A percentile compares a stretch with the other conserved stretches of the same genome.
Evolutionary conservation across 2,888 invertebrate species (phyloP).

Genomic region (Zootermopsis nevadensis): DNA sequence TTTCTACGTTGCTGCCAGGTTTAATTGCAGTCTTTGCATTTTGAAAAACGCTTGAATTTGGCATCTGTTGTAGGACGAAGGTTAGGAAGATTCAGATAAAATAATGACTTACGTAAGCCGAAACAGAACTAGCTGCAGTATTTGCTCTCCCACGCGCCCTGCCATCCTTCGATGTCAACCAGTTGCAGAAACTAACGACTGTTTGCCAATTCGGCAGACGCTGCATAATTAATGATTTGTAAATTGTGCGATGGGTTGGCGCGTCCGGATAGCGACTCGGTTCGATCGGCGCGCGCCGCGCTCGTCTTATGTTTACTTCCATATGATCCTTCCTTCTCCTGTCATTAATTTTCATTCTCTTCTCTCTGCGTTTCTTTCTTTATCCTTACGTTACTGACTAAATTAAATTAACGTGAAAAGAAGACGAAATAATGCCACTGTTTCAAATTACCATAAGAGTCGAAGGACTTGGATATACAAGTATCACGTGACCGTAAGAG

Average conservation of each 20-base stretch:
- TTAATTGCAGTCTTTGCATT: neutral
- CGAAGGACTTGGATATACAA: no score
- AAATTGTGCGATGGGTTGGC: slow-evolving; percentile 46
- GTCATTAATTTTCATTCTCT: no score
- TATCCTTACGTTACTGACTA: no score
- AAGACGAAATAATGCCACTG: no score
- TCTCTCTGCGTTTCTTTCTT: no score
- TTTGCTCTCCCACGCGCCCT: slow-evolving; percentile 24
- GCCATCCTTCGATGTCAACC: slow-evolving; percentile 30
- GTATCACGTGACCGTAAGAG: no score
- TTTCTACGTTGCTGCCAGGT: neutral
- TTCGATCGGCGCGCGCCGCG: slow-evolving; percentile 10
- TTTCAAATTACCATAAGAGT: no score
- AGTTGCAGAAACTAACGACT: slow-evolving; percentile 49
- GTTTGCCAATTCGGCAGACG: slow-evolving; percentile 51
- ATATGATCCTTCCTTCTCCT: no score
- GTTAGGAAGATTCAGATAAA: slow-evolving; percentile 32
- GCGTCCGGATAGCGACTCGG: slow-evolving; percentile 20
- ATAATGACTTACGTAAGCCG: slow-evolving; percentile 33
- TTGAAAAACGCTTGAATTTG: neutral
- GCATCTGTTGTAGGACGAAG: neutral
- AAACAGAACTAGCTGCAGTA: slow-evolving; percentile 32
- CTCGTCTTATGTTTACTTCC: neutral
- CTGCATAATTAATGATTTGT: slow-evolving; percentile 52
- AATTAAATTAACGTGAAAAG: no score